Evolutionary conservation across 2,888 invertebrate species (phyloP).

Genomic region (Ecliptopera silaceata): DNA sequence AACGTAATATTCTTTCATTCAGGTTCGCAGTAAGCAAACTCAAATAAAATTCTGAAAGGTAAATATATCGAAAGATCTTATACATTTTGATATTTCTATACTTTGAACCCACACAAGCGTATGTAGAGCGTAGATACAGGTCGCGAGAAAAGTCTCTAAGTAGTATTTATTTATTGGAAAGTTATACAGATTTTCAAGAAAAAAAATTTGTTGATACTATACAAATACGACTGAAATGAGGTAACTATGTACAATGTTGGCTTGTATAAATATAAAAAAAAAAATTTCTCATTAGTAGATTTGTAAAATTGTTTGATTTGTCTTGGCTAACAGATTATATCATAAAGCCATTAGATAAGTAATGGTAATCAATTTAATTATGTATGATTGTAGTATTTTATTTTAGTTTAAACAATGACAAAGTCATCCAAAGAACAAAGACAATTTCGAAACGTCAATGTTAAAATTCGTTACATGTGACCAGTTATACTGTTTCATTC

Average conservation of each 20-base stretch:
- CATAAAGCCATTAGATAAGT: too few species aligned
- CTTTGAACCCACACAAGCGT: constrained; percentile 14
- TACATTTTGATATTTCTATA: constrained; percentile 20
- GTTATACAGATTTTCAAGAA: too few species aligned
- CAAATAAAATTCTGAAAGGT: constrained; percentile 21
- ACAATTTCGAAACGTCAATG: neutral
- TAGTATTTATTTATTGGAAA: neutral
- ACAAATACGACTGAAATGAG: too few species aligned
- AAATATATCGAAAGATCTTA: constrained; percentile 22
- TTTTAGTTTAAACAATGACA: neutral
- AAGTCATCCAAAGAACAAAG: neutral
- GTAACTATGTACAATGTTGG: too few species aligned
- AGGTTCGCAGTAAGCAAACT: constrained; percentile 9
- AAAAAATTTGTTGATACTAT: too few species aligned
- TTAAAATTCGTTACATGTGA: neutral
- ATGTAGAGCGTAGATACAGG: constrained; percentile 8
- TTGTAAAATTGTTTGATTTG: too few species aligned
- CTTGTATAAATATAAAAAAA: too few species aligned
- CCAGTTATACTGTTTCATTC: neutral
- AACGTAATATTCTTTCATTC: constrained; percentile 9
- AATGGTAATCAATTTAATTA: too few species aligned
- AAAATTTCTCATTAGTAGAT: too few species aligned
- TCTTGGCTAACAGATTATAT: too few species aligned
- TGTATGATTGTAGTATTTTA: too few species aligned
- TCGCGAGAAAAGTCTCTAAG: constrained; percentile 5